Evolutionary conservation across 2,113 vertebrate genomes (phyloP), one percentile per base, ranked within the genome.

Genomic region (Cnemophilus loriae): DNA sequence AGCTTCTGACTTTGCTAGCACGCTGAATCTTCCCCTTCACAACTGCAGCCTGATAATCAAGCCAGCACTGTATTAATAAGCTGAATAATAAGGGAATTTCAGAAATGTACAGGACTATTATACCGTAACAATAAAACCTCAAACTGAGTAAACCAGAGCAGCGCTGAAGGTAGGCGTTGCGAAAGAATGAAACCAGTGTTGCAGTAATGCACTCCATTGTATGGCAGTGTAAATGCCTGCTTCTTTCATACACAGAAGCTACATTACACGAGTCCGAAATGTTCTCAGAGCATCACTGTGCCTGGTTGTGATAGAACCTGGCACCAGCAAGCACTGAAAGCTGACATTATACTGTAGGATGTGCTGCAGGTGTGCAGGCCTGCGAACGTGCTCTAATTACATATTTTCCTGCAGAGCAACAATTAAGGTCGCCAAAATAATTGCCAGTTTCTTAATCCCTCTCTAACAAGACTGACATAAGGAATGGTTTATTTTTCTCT

Each of bases 61-160:
- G 98, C 98, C 98, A 98, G 98, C 97, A 98, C 98, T 98, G 98
- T 99, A 99, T 99, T 99, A 99, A 99, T 99, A 99, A 99, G 98
- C 98, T 98, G 99, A 99, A 99, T 99, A 99, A 99, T 99, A 99
- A 99, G 99, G 98, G 99, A 99, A 99, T 99, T 99, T 99, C 98
- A 99, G 98, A 99, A 99, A 99, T 99, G 98, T 99, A 99, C 98
- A 97, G 98, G 98, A 98, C 99, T 98, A 99, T 99, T 99, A 99
- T 99, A 98, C 97, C 97, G 97, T 98, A 99, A 99, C 99, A 99
- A 99, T 99, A 98, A 99, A 98, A 99, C 98, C 98, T 98, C 98
- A 98, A 98, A 99, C 97, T 97, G 98, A 98, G 98, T 99, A 98
- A 98, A 99, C 98, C 97, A 95, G 98, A 95, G 98, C 98, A 97